These are phyloP conservation scores for Atethmia centrago DNA, from an alignment of 2,888 invertebrate genomes.

Conservation along the genomic window DNA sequence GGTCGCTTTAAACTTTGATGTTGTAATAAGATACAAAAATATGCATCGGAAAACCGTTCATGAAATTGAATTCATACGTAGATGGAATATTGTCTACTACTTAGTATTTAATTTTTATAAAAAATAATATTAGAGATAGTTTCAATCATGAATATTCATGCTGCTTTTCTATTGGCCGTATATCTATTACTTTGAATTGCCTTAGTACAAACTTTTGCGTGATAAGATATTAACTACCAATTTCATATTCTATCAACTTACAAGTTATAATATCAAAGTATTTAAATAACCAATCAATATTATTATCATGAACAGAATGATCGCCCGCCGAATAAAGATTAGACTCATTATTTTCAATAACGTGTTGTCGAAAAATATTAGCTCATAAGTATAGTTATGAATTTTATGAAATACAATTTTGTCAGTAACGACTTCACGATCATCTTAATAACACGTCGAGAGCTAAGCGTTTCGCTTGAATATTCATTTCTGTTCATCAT, in stretches of 20 bases:
- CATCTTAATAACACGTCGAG: constrained; percentile 87
- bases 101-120: not conserved
- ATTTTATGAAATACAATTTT: constrained; percentile 90
- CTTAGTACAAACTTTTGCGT: constrained; percentile 20
- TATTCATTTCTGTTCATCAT: constrained; percentile 89
- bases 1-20: constrained; percentile 64
- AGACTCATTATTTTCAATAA: constrained; percentile 85
- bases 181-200: constrained; percentile 15
- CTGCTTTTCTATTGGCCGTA: not conserved
- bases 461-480: constrained; percentile 88
- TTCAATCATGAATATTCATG: constrained; percentile 38
- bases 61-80: constrained; percentile 33
- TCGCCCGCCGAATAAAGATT: constrained; percentile 66
- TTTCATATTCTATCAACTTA: constrained; percentile 28
- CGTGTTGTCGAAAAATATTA: constrained; percentile 88
- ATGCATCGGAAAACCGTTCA: constrained; percentile 39
- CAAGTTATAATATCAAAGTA: constrained; percentile 50
- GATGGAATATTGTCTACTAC: not conserved
- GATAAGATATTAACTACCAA: constrained; percentile 10
- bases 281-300: constrained; percentile 70
- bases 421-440: constrained; percentile 88
- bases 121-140: not conserved
- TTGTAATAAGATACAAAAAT: constrained; percentile 56
- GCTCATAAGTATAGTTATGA: constrained; percentile 89
- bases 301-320: constrained; percentile 61